Base-by-base conservation (phyloP, 2,113 vertebrate species). In the Conger conger region DNA sequence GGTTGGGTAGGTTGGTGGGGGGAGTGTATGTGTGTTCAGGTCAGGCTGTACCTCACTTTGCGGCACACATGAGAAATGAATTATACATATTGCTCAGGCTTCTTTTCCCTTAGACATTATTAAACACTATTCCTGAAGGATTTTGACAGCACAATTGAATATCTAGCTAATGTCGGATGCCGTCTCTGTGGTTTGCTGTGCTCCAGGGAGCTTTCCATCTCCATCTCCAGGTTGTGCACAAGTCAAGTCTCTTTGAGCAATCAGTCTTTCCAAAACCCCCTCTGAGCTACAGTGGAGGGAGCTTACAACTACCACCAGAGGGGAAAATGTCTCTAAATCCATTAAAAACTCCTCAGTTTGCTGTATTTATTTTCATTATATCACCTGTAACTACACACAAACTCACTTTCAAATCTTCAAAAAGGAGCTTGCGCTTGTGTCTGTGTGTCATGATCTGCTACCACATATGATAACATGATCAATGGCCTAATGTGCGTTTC, bases 221-320 rank as follows among this genome's bases (percentile, higher is more conserved):
- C 85, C 9, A 85, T 82, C 85, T 53, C 35, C 17, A 79, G 83
- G 82, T 85, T 40, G 36, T 83, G 84, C 79, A 81, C 84, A 83
- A 88, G 86, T 83, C 79, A 60, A 82, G 18, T 86, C 85, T 81
- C 54, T 86, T 82, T 45, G 54, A 86, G 79, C 80, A 80, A 88
- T 88, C 79, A 83, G 83, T 50, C 84, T 86, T 83, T 88, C 82
- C 33, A 27, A 50, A 77, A 68, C 53, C 83, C 63, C 82, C 82
- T 85, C 85, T 85, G 86, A 81, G 88, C 23, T 57, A 76, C 0
- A 38, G 15, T 11, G 27, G 8, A 45, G 17, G 37, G 57, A 68
- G 42, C 81, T 88, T 84, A 91, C 85, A 57, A 83, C 81, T 87
- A 84, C 83, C 80, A 80, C 30, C 54, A 27, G 54, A 80, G 63